Percentiles rank a stretch among this genome's conserved stretches.
phyloP scores from a whole-genome alignment of 2,113 vertebrate species.

The Pelodiscus sinensis region DNA sequence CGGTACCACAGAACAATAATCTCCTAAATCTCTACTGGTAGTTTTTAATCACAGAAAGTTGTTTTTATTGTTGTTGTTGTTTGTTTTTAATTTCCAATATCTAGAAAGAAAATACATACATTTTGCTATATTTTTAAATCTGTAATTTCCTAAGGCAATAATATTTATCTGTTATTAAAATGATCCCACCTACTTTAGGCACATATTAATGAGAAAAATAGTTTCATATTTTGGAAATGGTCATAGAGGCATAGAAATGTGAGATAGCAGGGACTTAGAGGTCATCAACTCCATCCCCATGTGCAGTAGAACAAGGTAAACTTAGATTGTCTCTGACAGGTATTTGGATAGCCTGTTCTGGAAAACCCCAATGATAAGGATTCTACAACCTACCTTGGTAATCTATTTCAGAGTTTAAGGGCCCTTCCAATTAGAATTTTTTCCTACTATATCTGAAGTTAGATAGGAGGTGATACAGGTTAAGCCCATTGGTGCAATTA shows the following conservation, averaged over 20 bases:
- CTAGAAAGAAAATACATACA: background rate
- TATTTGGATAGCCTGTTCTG: background rate
- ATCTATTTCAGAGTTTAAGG: background rate
- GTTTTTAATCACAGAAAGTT: background rate
- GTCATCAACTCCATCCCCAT: background rate
- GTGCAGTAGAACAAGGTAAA: no score
- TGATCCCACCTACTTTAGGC: constrained; percentile 1
- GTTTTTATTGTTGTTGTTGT: background rate
- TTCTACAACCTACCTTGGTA: background rate
- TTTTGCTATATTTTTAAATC: background rate
- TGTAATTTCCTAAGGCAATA: background rate
- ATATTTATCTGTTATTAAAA: constrained; percentile 17
- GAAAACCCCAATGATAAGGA: background rate
- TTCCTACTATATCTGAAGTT: background rate
- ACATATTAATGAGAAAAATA: constrained; percentile 60
- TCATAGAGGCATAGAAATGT: background rate
- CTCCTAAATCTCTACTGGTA: background rate
- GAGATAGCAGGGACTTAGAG: background rate
- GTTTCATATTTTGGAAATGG: constrained; percentile 60
- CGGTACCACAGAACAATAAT: background rate
- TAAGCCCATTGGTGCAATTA: background rate
- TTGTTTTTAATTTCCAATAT: background rate
- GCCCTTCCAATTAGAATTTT: background rate
- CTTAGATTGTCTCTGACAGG: no score
- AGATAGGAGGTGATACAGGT: no score